These are phyloP conservation scores for Agrilus biguttatus DNA, from an alignment of 2,888 invertebrate species.

Conservation along the genomic window DNA sequence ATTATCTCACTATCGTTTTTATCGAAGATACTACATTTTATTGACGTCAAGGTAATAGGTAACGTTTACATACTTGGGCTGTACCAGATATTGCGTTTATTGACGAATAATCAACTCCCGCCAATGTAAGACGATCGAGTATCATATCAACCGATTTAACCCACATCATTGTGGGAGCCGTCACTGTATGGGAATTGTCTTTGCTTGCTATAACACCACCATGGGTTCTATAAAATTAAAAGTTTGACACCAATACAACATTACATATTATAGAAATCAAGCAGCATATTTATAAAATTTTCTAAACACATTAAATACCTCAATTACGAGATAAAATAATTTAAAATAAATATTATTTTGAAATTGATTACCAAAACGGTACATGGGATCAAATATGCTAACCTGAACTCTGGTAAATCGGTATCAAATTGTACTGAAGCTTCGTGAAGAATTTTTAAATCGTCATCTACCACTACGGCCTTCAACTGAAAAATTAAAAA, in stretches of 20 bases:
- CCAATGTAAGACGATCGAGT: conserved; percentile 66
- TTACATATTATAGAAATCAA: no score
- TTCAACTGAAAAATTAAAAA: conserved; percentile 57
- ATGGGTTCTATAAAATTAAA: conserved; percentile 36
- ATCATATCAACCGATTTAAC: conserved; percentile 88
- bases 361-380: no score
- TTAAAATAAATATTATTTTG: no score
- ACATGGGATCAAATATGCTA: conserved; percentile 10
- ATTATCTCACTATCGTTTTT: neutral
- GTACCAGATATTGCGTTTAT: conserved; percentile 81
- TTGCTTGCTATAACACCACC: conserved; percentile 44
- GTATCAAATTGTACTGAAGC: conserved; percentile 80
- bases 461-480: conserved; percentile 66
- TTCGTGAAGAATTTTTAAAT: conserved; percentile 58
- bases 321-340: no score
- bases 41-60: neutral
- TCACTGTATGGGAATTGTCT: conserved; percentile 40
- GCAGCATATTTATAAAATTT: neutral
- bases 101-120: conserved; percentile 68
- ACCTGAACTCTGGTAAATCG: conserved; percentile 89
- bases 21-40: neutral
- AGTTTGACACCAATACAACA: no score
- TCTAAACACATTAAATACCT: neutral
- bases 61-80: conserved; percentile 55
- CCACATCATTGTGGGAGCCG: conserved; percentile 86